phyloP scores from a whole-genome alignment of 1,140 invertebrate species.

The Euwallacea fornicatus region DNA sequence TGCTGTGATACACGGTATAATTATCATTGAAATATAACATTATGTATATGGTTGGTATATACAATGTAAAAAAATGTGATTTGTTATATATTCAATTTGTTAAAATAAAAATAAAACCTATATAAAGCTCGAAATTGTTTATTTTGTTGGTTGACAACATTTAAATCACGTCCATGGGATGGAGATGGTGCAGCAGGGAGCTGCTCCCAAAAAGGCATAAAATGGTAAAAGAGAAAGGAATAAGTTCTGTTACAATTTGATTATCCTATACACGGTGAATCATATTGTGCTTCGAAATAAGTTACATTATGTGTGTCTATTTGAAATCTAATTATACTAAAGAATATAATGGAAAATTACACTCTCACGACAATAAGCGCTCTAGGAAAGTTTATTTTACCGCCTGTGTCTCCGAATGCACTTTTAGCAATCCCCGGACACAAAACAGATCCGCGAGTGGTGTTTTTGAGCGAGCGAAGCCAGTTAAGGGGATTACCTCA shows the following conservation, averaged over 20 bases:
- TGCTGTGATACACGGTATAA: constrained; percentile 40
- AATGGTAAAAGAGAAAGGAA: background rate
- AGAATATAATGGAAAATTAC: no score
- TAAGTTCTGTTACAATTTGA: no score
- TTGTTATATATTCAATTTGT: constrained; percentile 39
- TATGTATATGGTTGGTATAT: constrained; percentile 37
- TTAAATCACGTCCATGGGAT: no score
- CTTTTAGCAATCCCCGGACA: no score
- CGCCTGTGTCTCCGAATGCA: no score
- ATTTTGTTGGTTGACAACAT: background rate
- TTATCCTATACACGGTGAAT: no score
- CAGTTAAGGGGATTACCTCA: background rate
- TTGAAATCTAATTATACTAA: no score
- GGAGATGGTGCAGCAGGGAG: background rate
- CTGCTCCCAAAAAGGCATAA: background rate
- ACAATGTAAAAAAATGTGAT: constrained; percentile 39
- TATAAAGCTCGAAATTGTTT: constrained; percentile 12
- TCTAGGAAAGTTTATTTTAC: no score
- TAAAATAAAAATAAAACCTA: constrained; percentile 33
- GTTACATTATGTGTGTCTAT: no score
- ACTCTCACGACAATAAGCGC: no score
- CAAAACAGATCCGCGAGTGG: no score
- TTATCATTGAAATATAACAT: constrained; percentile 21
- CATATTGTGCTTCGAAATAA: no score
- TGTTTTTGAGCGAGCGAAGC: background rate